Conservation (phyloP, 2,113 vertebrate species). For the Carettochelys insculpta region DNA sequence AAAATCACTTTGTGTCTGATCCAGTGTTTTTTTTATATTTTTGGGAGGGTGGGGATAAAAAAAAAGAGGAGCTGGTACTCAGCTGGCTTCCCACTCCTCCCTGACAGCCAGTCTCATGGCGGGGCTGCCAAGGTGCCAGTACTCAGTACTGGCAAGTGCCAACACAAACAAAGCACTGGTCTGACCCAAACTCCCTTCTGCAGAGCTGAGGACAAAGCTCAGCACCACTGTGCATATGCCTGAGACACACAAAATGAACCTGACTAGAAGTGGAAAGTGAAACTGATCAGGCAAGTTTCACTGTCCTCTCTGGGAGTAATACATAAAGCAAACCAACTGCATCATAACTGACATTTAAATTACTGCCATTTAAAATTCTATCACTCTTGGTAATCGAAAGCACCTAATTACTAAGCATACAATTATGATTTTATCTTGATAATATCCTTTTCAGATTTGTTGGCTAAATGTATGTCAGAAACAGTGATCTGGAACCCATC, state of each 20-base stretch:
- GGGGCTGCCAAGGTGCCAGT: too few species aligned
- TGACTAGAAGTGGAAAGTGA: neutral
- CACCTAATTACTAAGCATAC: neutral
- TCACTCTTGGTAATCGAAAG: neutral
- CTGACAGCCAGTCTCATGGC: too few species aligned
- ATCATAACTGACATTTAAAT: neutral
- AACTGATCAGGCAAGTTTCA: neutral
- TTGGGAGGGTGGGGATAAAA: too few species aligned
- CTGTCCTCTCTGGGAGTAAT: neutral
- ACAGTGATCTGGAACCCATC: neutral
- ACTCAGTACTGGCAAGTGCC: too few species aligned
- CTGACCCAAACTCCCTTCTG: neutral
- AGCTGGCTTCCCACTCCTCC: too few species aligned
- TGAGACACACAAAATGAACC: neutral
- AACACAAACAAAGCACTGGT: too few species aligned
- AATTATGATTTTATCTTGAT: conserved; percentile 5
- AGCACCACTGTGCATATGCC: accelerated
- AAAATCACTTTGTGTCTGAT: neutral
- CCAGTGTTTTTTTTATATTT: too few species aligned
- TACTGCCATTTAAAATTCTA: neutral
- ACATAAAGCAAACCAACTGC: neutral
- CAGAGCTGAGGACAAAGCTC: neutral
- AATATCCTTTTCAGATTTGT: conserved; percentile 13
- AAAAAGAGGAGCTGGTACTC: too few species aligned
- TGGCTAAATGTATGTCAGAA: neutral